These are phyloP conservation scores for Lasius fuliginosus DNA, from an alignment of 2,888 invertebrate species.

Conservation along the genomic window DNA sequence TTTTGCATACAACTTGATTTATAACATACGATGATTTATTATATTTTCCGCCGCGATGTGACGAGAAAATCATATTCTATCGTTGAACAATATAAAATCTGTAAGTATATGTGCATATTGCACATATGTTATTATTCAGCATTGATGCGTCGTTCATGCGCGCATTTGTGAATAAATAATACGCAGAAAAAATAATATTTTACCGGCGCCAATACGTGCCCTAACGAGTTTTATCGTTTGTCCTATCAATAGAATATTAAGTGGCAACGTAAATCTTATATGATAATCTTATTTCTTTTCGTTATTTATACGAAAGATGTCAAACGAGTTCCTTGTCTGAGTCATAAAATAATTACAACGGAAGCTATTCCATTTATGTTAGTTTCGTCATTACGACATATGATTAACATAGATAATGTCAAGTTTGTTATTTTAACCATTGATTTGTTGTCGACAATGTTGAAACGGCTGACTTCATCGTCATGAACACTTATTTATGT, in stretches of 20 bases:
- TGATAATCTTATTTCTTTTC: neutral
- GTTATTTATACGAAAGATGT: constrained; percentile 4
- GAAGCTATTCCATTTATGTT: constrained; percentile 24
- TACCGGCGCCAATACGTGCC: neutral
- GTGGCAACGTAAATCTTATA: neutral
- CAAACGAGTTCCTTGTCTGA: constrained; percentile 26
- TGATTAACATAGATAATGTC: constrained; percentile 22
- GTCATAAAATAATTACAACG: constrained; percentile 16
- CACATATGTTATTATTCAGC: neutral
- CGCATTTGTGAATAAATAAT: constrained; percentile 9
- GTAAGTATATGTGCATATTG: neutral
- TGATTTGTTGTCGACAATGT: neutral
- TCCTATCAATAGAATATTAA: constrained; percentile 23
- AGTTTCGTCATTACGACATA: constrained; percentile 29
- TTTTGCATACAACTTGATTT: constrained; percentile 38
- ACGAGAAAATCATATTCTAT: constrained; percentile 12
- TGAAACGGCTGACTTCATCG: neutral
- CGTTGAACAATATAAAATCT: constrained; percentile 4
- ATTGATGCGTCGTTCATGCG: neutral
- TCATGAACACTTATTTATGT: neutral
- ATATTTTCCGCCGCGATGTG: neutral
- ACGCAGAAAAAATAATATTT: constrained; percentile 5
- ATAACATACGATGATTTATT: constrained; percentile 44
- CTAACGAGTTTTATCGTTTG: constrained; percentile 15
- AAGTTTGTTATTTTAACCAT: neutral